Evolutionary conservation across 2,888 invertebrate genomes (phyloP).

Genomic region (Apamea crenata): DNA sequence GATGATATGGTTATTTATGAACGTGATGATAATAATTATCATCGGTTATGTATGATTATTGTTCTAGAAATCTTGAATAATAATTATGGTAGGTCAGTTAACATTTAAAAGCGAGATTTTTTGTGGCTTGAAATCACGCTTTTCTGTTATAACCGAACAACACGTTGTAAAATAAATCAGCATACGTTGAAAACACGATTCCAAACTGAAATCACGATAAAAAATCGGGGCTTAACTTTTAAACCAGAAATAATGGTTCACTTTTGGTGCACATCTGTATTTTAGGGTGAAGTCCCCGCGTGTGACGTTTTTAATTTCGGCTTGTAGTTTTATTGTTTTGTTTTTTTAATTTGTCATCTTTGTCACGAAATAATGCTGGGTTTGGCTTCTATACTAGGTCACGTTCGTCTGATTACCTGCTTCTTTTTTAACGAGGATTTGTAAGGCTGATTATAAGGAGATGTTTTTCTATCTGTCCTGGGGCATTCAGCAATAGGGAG

Average conservation of each 20-base stretch:
- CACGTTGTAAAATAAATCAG: constrained; percentile 28
- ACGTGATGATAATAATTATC: too few relatives aligned
- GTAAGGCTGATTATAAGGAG: not conserved
- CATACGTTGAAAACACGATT: constrained; percentile 20
- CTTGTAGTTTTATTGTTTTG: not conserved
- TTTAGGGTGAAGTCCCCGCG: constrained; percentile 30
- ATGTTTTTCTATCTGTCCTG: not conserved
- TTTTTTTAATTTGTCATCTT: constrained; percentile 9
- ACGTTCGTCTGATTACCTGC: not conserved
- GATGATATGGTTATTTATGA: not conserved
- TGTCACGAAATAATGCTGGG: constrained; percentile 1
- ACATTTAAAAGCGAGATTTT: not conserved
- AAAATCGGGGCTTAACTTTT: constrained; percentile 22
- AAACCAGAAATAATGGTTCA: constrained; percentile 30
- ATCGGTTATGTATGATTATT: not conserved
- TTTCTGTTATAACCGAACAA: not conserved
- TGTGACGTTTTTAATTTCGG: constrained; percentile 33
- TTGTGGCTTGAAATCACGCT: not conserved
- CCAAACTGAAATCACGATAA: constrained; percentile 13
- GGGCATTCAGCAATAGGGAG: not conserved
- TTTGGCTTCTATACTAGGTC: not conserved
- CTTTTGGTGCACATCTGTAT: constrained; percentile 51
- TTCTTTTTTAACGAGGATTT: not conserved
- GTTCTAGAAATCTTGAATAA: too few relatives aligned
- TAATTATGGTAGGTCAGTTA: not conserved